phyloP scores from a whole-genome alignment of 1,140 invertebrate genomes.

The Brachionus sp. region DNA sequence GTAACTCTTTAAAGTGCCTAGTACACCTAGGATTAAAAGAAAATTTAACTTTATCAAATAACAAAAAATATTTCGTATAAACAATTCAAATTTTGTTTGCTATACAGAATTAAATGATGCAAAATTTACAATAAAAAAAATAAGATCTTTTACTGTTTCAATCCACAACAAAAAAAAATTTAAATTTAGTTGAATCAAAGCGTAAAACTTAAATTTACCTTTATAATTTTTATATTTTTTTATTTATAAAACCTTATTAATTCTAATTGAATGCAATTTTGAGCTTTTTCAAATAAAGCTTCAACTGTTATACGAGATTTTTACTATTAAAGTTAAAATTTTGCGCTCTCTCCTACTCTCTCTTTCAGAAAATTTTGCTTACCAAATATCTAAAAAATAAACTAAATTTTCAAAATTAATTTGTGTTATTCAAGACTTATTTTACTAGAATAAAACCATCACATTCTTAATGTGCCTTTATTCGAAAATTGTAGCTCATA shows the following conservation, averaged over 20 bases:
- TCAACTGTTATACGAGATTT: neutral
- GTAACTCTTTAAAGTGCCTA: neutral
- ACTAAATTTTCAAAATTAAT: neutral
- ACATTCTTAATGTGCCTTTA: neutral
- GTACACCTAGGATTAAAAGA: neutral
- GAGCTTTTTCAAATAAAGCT: neutral
- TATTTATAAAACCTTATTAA: neutral
- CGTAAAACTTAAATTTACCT: constrained; percentile 3
- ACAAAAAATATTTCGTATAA: neutral
- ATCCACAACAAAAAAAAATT: neutral
- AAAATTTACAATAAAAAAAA: neutral
- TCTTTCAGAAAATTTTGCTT: neutral
- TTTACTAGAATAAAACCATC: neutral
- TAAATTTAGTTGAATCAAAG: neutral
- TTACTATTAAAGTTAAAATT: neutral
- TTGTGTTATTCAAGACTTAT: neutral
- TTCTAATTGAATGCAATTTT: constrained; percentile 4
- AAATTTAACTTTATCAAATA: neutral
- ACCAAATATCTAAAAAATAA: neutral
- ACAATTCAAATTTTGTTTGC: neutral
- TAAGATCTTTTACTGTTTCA: neutral
- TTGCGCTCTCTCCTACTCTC: neutral
- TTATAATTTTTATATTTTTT: neutral
- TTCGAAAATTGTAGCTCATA: neutral
- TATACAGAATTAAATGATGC: neutral